Base-by-base conservation (phyloP, 2,888 invertebrate species). In the Podotricha telesiphe region DNA sequence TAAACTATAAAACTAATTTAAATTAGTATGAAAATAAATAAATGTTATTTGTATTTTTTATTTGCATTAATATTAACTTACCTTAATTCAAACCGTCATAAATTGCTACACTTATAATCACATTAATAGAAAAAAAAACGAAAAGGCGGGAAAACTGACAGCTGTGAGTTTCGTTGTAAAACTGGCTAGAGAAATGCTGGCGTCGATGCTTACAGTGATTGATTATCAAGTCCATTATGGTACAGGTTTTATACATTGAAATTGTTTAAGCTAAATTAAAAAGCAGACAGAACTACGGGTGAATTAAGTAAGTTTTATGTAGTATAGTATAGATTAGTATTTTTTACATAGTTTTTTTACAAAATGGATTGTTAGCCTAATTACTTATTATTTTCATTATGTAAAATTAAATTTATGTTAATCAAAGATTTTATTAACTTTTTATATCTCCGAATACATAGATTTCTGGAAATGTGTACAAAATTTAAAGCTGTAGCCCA, bases 101-200 rank as follows among this genome's bases (percentile, higher is more conserved):
- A 6, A 15, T 10, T 11, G 11, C 34, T 1, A 17, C 42, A 42
- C 42, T 42, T 13, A 42, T 15, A n/a, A 15, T 17, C 1, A 17
- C n/a, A n/a, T 34, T 20, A 11, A 55, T 17, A 17, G 17, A 55
- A 55, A 55, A 50, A 56, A 45, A 58, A 40, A 22, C 20, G 42
- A 55, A 55, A 34, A 48, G 37, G 48, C 62, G 62, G 62, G 62
- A 62, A 62, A 62, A 62, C 62, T 62, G 62, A 62, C 37, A 62
- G 62, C 47, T 34, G 47, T 48, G 62, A 62, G 62, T 37, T 34
- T 34, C 62, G 10, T 34, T 13, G 34, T 17, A 62, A 48, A 62
- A 62, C 62, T 62, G 37, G 34, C 15, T 34, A n/a, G 62, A 19
- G 34, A 62, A 62, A 62, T 48, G 48, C 48, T 62, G 10, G 48